Evolutionary conservation across 2,113 vertebrate species (phyloP), one percentile per base, ranked within the genome.

Genomic region (Salminus brasiliensis): DNA sequence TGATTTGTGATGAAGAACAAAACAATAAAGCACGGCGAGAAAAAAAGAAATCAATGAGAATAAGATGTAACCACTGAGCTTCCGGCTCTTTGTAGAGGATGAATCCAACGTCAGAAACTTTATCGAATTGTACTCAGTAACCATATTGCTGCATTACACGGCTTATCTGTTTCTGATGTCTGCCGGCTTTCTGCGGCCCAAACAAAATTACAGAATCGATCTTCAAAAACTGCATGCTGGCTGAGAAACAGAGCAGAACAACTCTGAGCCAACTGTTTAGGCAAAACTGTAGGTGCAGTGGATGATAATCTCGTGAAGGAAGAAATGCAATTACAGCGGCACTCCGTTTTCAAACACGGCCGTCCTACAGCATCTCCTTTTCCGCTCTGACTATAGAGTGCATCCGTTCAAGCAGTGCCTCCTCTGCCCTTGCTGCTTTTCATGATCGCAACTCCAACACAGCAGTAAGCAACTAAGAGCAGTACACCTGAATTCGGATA

Each of bases 151-250:
- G 15, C 34, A 66, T 66, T 36, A 66, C 18, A 39, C 5, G 2
- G 9, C 34, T 68, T 39, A 45, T 62, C 55, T 27, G 62, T 66
- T 39, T 39, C 62, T 66, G 18, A 32, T 66, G 62, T 66, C 18
- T 16, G 62, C 18, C 9, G 3, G 36, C 55, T 21, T 53, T 67
- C 25, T 29, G 9, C 36, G 16, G 25, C 65, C 62, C 32, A 66
- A 66, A 23, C 34, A 27, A 59, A 69, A 68, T 77, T 27, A 45
- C 11, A 39, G 3, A 11, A 30, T 57, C 18, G 13, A 53, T 66
- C 43, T 76, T 45, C 32, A 67, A 55, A 39, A 67, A 52, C 29
- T 53, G 43, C 6, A 27, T 25, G 16, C 18, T 60, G 29, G 7
- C 29, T 59, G n/a, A 25, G 39, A 60, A 21, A 32, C 6, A 41